Percentiles rank a stretch among this genome's conserved stretches.
phyloP scores from a whole-genome alignment of 2,113 vertebrate species.

The Megaceryle torquata region DNA sequence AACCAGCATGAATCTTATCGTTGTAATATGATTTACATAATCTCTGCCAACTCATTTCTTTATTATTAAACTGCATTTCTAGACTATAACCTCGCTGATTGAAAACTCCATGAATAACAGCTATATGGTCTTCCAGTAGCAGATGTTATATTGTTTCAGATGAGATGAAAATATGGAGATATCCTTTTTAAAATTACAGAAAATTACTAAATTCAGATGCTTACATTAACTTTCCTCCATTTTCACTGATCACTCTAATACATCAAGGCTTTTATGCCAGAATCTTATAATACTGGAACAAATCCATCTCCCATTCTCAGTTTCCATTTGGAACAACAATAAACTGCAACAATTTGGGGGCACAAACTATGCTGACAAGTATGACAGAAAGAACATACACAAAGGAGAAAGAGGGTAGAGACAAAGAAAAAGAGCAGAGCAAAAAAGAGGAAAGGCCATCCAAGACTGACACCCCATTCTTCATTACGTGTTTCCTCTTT shows the following conservation, averaged over 20 bases:
- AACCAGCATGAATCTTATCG: background rate
- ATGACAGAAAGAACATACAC: background rate
- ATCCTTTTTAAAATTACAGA: background rate
- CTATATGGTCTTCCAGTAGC: background rate
- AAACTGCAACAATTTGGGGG: background rate
- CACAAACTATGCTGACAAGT: background rate
- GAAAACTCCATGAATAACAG: background rate
- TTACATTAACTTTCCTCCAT: background rate
- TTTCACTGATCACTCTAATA: background rate
- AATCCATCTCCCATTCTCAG: background rate
- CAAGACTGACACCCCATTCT: background rate
- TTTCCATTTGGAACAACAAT: background rate
- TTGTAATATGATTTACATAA: slow-evolving; percentile 6
- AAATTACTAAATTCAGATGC: background rate
- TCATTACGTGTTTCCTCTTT: background rate
- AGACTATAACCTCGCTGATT: background rate
- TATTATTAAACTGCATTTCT: background rate
- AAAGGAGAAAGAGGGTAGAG: background rate
- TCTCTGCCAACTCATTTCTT: background rate
- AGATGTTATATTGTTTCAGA: background rate
- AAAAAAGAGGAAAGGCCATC: background rate
- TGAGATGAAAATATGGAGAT: background rate
- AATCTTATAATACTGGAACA: background rate
- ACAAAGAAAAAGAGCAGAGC: background rate
- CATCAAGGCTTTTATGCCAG: background rate